Evolutionary conservation across 2,888 invertebrate genomes (phyloP), one percentile per base, ranked within the genome.

Genomic region (Heliconius sara): DNA sequence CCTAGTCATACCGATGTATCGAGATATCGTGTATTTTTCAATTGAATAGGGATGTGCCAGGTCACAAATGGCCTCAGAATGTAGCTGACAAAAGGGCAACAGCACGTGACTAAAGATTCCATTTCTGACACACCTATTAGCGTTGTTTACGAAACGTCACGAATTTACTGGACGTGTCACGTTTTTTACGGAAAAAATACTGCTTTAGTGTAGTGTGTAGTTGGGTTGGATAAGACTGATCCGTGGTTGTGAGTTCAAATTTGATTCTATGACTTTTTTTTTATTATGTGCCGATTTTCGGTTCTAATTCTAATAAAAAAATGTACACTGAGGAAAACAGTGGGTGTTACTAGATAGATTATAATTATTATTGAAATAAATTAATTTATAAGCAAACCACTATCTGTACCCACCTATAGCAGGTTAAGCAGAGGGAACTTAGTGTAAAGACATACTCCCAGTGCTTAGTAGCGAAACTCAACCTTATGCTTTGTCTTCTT

Each of bases 1-100:
- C 63, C 65, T 34, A 72, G 66, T 78, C 52, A 78, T 78, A 66
- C 34, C 63, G 63, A 30, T 72, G 77, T 78, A 72, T 78, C 77
- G 77, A 78, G 65, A 78, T 66, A 25, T 78, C 72, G 30, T 39
- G 43, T 74, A 77, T 63, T 63, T 78, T 68, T 78, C 67, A 74
- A 78, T 78, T 78, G 78, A 60, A 74, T 74, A 66, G 47, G 75
- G 73, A 74, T 78, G 68, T 63, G 27, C 52, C 39, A 73, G 78
- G 67, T 78, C 74, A 74, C 52, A 65, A 78, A 78, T 57, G 43
- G 78, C 27, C 43, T 67, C 30, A 68, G 67, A 13, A 57, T 30
- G 66, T 72, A 34, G 60, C 77, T 66, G 72, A 74, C 67, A 74
- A 74, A 77, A 43, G 60, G 74, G 67, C 68, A 71, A n/a, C 30